Evolutionary conservation across 1,140 invertebrate species (phyloP).

Genomic region (Eciton burchellii): DNA sequence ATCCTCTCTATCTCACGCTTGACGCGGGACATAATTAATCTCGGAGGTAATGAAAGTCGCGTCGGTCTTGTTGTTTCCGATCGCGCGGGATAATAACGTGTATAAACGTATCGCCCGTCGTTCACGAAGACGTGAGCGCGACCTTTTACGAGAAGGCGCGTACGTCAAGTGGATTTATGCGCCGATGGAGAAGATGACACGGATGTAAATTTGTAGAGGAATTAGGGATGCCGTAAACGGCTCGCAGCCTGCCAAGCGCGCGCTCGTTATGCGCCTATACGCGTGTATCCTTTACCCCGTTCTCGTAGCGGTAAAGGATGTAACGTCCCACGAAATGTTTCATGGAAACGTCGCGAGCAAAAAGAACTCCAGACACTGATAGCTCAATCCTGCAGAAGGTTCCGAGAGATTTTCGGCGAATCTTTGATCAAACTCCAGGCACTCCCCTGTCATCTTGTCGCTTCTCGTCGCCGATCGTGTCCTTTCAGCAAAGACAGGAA

Average conservation of each 20-base stretch:
- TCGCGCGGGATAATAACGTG: slow-evolving; percentile 26
- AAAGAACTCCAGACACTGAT: too few species aligned
- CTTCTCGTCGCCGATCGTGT: not conserved
- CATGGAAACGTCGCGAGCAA: too few species aligned
- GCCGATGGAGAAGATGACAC: not conserved
- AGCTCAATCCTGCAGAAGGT: too few species aligned
- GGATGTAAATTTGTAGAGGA: slow-evolving; percentile 26
- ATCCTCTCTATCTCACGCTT: too few species aligned
- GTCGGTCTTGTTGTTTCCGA: slow-evolving; percentile 1
- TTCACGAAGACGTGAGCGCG: slow-evolving; percentile 3
- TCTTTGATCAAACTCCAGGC: not conserved
- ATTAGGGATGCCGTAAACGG: slow-evolving; percentile 27
- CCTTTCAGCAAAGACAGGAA: not conserved
- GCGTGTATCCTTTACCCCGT: not conserved
- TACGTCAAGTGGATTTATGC: slow-evolving; percentile 23
- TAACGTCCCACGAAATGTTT: too few species aligned
- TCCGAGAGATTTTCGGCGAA: too few species aligned
- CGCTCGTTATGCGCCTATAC: not conserved
- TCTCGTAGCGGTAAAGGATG: not conserved
- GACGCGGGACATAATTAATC: slow-evolving; percentile 28
- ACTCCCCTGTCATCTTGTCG: not conserved
- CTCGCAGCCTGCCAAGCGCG: too few species aligned
- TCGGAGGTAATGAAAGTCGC: slow-evolving; percentile 30
- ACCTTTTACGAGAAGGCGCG: slow-evolving; percentile 10
- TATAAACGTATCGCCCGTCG: slow-evolving; percentile 12